phyloP scores from a whole-genome alignment of 2,797 vertebrate species.

The Luscinia luscinia region DNA sequence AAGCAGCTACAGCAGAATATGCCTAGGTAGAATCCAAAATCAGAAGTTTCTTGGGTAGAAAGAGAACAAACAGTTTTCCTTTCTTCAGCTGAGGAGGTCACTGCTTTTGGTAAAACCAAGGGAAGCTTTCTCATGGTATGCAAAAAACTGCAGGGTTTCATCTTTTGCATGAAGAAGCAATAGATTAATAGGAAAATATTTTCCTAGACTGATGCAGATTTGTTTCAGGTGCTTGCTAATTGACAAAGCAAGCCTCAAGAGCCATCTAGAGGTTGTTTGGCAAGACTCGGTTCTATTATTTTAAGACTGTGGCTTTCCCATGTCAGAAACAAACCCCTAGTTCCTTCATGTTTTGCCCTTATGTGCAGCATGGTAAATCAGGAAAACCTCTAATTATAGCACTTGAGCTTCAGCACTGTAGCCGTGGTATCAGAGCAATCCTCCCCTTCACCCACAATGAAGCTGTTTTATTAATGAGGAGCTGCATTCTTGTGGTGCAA shows the following conservation, averaged over 20 bases:
- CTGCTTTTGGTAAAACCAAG: neutral
- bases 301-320: neutral
- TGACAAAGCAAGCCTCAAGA: slow-evolving; percentile 65
- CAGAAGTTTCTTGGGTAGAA: neutral
- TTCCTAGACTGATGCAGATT: neutral
- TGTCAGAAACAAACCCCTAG: neutral
- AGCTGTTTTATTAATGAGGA: neutral
- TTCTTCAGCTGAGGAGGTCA: neutral
- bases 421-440: neutral
- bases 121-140: neutral
- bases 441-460: neutral
- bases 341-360: neutral
- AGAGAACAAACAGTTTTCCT: neutral
- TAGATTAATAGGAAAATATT: neutral
- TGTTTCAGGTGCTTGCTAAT: slow-evolving; percentile 17
- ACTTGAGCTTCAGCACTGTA: neutral
- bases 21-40: neutral
- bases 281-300: neutral
- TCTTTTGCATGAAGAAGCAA: neutral
- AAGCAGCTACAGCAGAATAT: neutral
- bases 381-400: neutral
- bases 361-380: neutral
- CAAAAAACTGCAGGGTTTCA: neutral
- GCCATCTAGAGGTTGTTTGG: slow-evolving; percentile 70
- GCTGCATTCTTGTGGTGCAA: neutral